These are phyloP conservation scores for Mastomys natalensis DNA, from an alignment of 2,113 vertebrate species.

Conservation along the genomic window DNA sequence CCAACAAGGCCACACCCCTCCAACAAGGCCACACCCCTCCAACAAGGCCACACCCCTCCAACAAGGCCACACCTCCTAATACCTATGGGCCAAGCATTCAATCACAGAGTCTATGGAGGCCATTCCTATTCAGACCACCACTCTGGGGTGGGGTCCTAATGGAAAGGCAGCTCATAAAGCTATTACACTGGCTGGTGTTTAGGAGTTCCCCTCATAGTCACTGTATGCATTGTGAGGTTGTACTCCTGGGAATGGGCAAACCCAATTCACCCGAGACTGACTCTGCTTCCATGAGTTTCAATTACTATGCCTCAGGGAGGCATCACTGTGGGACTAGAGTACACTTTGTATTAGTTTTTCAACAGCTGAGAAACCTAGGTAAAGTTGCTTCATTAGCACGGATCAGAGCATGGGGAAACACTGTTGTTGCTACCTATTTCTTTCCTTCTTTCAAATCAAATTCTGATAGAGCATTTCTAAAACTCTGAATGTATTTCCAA, in stretches of 20 bases:
- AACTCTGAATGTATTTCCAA: constrained; percentile 7
- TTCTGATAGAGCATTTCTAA: constrained; percentile 26
- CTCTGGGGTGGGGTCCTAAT: neutral
- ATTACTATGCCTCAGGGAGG: neutral
- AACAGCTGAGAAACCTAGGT: constrained; percentile 11
- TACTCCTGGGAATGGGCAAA: neutral
- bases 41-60: neutral
- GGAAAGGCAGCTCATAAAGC: neutral
- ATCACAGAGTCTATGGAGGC: neutral
- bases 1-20: neutral
- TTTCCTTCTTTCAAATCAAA: constrained; percentile 30
- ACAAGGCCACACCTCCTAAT: neutral
- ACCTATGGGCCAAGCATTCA: neutral
- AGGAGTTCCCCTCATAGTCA: neutral
- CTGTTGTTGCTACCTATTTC: neutral
- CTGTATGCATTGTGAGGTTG: neutral
- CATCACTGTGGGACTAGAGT: neutral
- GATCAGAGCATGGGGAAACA: neutral
- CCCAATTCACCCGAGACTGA: neutral
- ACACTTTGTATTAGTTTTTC: neutral
- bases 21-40: neutral
- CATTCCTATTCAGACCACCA: neutral
- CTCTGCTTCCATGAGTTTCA: neutral
- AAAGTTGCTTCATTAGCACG: neutral
- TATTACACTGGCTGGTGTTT: neutral